Evolutionary conservation across 2,797 vertebrate species (phyloP).

Genomic region (Scolopax bukidnonensis): DNA sequence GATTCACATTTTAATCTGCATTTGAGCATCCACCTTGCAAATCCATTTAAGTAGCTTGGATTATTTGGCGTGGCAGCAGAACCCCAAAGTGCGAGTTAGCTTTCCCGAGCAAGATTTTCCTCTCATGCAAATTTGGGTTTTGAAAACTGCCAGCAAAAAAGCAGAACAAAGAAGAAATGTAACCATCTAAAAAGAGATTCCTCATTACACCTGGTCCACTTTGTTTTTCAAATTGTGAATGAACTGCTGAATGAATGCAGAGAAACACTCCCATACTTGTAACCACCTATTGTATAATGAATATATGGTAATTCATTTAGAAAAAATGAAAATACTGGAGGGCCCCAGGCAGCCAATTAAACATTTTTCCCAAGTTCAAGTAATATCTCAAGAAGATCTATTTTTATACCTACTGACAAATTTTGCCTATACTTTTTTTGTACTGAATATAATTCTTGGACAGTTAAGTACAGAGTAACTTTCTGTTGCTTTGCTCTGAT

Average conservation of each 20-base stretch:
- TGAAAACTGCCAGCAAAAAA: background rate
- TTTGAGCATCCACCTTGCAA: constrained; percentile 15
- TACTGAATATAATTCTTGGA: background rate
- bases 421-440: background rate
- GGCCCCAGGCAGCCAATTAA: constrained; percentile 13
- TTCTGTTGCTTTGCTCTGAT: constrained; percentile 25
- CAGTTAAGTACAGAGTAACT: background rate
- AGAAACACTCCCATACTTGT: background rate
- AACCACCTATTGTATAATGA: background rate
- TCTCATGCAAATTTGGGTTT: constrained; percentile 22
- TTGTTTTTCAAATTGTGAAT: constrained; percentile 25
- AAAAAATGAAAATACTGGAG: constrained; percentile 30
- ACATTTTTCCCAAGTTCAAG: constrained; percentile 10
- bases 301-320: background rate
- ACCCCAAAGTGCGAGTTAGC: background rate
- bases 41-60: constrained; percentile 39
- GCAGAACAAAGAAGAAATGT: constrained; percentile 26
- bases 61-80: constrained; percentile 11
- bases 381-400: constrained; percentile 10
- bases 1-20: constrained; percentile 28
- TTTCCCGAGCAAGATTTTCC: constrained; percentile 28
- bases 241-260: background rate
- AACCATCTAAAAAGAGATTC: background rate
- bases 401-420: constrained; percentile 53
- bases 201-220: background rate